Evolutionary conservation across 2,113 vertebrate species (phyloP).

Genomic region (Podiceps cristatus): DNA sequence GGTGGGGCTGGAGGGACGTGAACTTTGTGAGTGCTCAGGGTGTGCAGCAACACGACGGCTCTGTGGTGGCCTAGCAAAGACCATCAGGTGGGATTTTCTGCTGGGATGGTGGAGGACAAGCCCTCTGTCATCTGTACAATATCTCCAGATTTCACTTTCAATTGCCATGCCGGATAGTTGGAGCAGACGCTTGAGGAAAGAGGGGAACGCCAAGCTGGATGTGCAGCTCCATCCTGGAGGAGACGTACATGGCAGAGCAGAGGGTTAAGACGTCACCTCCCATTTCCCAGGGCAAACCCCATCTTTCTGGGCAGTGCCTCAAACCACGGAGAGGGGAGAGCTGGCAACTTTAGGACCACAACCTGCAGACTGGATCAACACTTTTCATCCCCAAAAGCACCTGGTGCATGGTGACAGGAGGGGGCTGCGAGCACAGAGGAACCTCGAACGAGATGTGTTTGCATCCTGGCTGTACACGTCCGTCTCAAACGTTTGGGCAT

Average conservation of each 20-base stretch:
- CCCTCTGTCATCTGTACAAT: no score
- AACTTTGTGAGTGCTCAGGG: neutral
- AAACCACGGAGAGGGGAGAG: neutral
- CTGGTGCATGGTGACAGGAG: neutral
- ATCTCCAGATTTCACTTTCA: neutral
- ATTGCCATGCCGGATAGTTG: neutral
- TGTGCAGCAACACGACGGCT: rapidly evolving
- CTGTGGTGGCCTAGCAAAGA: neutral
- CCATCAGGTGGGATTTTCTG: neutral
- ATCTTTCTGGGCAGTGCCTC: neutral
- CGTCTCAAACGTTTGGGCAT: neutral
- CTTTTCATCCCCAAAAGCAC: neutral
- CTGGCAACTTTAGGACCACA: neutral
- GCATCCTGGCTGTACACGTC: neutral
- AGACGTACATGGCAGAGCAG: neutral
- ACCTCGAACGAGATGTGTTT: neutral
- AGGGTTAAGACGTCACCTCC: neutral
- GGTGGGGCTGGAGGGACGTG: neutral
- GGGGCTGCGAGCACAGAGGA: neutral
- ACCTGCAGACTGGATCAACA: neutral
- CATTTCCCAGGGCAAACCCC: neutral
- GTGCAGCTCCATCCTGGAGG: neutral
- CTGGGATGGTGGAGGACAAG: neutral
- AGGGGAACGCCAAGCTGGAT: neutral
- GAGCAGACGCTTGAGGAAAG: neutral